These are phyloP conservation scores for Sarcophaga variegata DNA, from an alignment of 2,888 invertebrate species.

Conservation along the genomic window DNA sequence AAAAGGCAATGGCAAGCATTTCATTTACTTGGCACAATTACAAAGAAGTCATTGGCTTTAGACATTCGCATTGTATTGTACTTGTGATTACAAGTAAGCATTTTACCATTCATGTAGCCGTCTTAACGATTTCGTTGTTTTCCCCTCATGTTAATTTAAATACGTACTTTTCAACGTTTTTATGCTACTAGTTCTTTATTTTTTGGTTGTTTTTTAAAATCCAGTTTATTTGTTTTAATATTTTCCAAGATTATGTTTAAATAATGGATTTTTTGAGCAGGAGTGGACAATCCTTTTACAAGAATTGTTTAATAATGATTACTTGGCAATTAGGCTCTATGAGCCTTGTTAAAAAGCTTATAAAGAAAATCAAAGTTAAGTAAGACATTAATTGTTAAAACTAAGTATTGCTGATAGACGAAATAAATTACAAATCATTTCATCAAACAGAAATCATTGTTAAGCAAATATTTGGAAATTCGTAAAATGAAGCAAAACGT, in stretches of 20 bases:
- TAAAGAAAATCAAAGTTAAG: too few relatives aligned
- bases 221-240: neutral
- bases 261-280: neutral
- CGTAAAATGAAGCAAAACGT: too few relatives aligned
- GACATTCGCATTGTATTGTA: neutral
- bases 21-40: neutral
- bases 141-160: conserved; percentile 18
- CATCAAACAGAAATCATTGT: too few relatives aligned
- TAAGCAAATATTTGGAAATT: too few relatives aligned
- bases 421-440: too few relatives aligned
- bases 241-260: neutral
- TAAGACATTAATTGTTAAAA: too few relatives aligned
- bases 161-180: conserved; percentile 2
- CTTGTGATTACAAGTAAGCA: conserved; percentile 1
- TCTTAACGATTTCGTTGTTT: conserved; percentile 4
- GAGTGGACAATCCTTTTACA: neutral
- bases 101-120: neutral
- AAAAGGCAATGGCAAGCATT: neutral
- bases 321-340: neutral
- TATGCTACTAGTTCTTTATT: neutral
- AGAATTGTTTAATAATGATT: neutral
- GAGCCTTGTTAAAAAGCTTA: too few relatives aligned
- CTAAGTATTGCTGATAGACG: too few relatives aligned
- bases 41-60: conserved; percentile 15
- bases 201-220: too few relatives aligned